Base-by-base conservation (phyloP, 2,113 vertebrate species). In the Upupa epops region DNA sequence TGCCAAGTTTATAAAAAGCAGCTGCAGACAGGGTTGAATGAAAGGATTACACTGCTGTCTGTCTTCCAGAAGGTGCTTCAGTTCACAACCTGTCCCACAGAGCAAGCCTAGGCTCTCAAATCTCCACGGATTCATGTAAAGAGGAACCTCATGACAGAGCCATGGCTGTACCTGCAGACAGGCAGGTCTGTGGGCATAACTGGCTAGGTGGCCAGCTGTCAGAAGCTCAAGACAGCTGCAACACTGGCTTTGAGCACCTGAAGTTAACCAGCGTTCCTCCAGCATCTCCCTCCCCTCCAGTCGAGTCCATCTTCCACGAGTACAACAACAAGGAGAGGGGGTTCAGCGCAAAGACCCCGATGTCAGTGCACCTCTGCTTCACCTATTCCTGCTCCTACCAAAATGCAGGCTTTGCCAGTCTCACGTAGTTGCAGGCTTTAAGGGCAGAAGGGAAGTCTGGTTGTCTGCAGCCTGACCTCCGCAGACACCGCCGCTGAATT, bases 1-100 rank as follows among this genome's bases (percentile, higher is more conserved):
- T 97, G 97, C 98, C 97, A 98, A 97, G 96, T 97, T 96, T 96
- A 96, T 97, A 97, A 98, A 96, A 97, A 97, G 96, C 96, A 98
- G 98, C 98, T 98, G 98, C 97, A 98, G 98, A 97, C 97, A 90
- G 82, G 90, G 97, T 92, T 96, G 98, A 98, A 97, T 97, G 97
- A 98, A 98, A 98, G 98, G 98, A 97, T 98, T 96, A 98, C 95
- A 94, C 93, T 97, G 97, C 97, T 96, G 96, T 97, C 98, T 97
- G 95, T 97, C 97, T 98, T 98, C 98, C 97, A 98, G 94, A 97
- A 97, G 97, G 97, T 96, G 90, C 94, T 89, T 94, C 54, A 68
- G 89, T 94, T 96, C 95, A 95, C 93, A 87, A 91, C 93, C 87
- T 90, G 92, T 95, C 90, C 94, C 94, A 93, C 55, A 92, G 83